A percentile compares a stretch with the other conserved stretches of the same genome.
phyloP scores from a whole-genome alignment of 2,888 invertebrate genomes.

The Brenthis ino region DNA sequence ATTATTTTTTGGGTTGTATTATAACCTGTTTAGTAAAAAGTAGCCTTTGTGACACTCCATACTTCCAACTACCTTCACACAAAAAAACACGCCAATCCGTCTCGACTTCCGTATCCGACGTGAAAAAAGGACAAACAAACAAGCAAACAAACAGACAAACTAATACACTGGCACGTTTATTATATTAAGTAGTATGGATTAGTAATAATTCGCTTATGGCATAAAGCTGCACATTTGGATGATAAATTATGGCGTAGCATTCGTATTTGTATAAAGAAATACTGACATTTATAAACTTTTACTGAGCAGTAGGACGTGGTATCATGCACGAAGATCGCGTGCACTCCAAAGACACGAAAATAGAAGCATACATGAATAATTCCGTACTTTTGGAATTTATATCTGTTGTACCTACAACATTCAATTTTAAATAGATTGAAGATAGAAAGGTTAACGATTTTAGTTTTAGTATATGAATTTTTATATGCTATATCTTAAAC shows the following conservation, averaged over 20 bases:
- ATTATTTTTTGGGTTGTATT: too few relatives aligned
- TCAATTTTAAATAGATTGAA: constrained; percentile 17
- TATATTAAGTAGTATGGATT: too few relatives aligned
- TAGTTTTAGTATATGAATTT: too few relatives aligned
- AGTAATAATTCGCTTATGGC: background rate
- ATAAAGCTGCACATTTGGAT: constrained; percentile 18
- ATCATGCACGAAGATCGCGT: constrained; percentile 39
- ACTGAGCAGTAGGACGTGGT: constrained; percentile 26
- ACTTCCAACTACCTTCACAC: too few relatives aligned
- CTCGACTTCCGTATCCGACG: too few relatives aligned
- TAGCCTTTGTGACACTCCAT: too few relatives aligned
- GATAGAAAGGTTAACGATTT: background rate
- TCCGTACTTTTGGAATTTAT: constrained; percentile 33
- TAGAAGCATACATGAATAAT: constrained; percentile 44
- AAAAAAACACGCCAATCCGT: too few relatives aligned
- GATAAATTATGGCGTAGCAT: constrained; percentile 18
- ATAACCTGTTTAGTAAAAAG: too few relatives aligned
- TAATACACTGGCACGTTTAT: too few relatives aligned
- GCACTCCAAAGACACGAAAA: constrained; percentile 36
- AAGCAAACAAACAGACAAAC: too few relatives aligned
- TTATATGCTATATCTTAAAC: too few relatives aligned
- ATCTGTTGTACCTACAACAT: constrained; percentile 22
- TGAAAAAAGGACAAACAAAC: too few relatives aligned
- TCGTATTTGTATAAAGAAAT: constrained; percentile 20
- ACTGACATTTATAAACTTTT: constrained; percentile 24